Conservation (phyloP, 2,888 invertebrate species). For the Embidobia sp. region DNA sequence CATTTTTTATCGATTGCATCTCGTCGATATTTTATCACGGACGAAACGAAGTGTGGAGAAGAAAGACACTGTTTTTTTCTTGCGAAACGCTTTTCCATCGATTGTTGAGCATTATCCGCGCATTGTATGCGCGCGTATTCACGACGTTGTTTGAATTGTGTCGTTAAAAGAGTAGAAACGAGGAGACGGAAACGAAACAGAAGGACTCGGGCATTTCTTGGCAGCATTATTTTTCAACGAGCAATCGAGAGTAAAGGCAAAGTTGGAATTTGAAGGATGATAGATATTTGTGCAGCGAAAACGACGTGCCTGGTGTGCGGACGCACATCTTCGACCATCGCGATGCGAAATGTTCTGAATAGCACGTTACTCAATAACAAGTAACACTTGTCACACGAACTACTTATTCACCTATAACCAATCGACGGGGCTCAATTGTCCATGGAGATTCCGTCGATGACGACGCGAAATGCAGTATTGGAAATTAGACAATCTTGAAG, state of each 20-base stretch:
- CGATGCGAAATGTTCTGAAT: slow-evolving; percentile 2
- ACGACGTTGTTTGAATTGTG: slow-evolving; percentile 30
- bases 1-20: too few relatives aligned
- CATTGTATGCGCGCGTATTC: too few relatives aligned
- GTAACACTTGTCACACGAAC: slow-evolving; percentile 36
- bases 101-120: too few relatives aligned
- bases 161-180: slow-evolving; percentile 27
- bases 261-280: slow-evolving; percentile 51
- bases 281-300: slow-evolving; percentile 50
- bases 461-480: too few relatives aligned
- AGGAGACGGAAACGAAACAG: slow-evolving; percentile 15
- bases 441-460: not conserved
- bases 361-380: slow-evolving; percentile 40
- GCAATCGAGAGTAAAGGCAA: slow-evolving; percentile 27
- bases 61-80: too few relatives aligned
- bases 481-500: too few relatives aligned
- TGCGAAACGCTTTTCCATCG: too few relatives aligned
- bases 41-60: too few relatives aligned
- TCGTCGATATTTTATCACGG: too few relatives aligned
- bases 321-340: slow-evolving; percentile 20
- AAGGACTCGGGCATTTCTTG: slow-evolving; percentile 23
- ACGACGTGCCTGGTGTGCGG: slow-evolving; percentile 39
- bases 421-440: not conserved
- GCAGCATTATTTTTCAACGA: slow-evolving; percentile 43
- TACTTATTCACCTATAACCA: slow-evolving; percentile 25